phyloP scores from a whole-genome alignment of 2,113 vertebrate genomes.

The Chlorocebus sabaeus region DNA sequence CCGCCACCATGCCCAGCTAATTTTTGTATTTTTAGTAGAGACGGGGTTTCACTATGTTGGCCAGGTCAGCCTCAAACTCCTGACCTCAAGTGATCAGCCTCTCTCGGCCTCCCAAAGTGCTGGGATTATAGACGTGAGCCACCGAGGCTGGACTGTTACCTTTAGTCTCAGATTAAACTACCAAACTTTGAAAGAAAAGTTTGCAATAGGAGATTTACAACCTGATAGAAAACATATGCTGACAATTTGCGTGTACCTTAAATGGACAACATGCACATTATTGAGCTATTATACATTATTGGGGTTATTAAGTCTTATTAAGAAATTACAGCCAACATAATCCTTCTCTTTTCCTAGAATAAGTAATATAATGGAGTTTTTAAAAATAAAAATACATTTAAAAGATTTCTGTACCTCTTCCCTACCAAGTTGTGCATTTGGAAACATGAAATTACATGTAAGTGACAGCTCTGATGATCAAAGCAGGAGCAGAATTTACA shows the following conservation, averaged over 20 bases:
- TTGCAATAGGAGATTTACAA: not conserved
- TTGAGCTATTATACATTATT: not conserved
- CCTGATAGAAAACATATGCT: not conserved
- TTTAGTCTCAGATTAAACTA: slow-evolving; percentile 26
- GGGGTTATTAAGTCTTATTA: not conserved
- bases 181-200: not conserved
- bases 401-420: not conserved
- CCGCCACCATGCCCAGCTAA: too few relatives aligned
- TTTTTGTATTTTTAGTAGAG: too few relatives aligned
- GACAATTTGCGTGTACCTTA: not conserved
- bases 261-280: not conserved
- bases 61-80: too few relatives aligned
- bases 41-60: too few relatives aligned
- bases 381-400: not conserved
- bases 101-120: too few relatives aligned
- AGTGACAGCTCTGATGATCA: not conserved
- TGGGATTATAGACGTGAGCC: too few relatives aligned
- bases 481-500: not conserved
- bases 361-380: not conserved
- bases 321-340: not conserved
- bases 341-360: not conserved
- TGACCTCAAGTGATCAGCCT: too few relatives aligned
- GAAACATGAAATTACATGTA: not conserved
- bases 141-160: too few relatives aligned
- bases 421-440: not conserved